A percentile compares a stretch with the other conserved stretches of the same genome.
These are phyloP conservation scores for Himalopsyche japonica DNA, from an alignment of 2,888 invertebrate genomes.

Conservation along the genomic window DNA sequence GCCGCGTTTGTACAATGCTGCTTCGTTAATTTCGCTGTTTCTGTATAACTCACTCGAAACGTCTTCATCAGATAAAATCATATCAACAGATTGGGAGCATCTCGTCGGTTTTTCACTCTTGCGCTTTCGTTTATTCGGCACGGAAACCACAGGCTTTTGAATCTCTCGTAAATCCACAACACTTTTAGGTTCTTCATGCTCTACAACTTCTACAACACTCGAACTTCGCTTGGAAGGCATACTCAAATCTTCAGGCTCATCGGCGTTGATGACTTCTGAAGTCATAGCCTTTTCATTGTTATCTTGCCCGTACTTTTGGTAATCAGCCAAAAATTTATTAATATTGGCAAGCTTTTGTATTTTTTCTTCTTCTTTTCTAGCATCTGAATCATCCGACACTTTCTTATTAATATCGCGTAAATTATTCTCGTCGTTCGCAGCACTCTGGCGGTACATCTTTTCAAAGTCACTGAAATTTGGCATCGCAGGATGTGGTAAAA, in stretches of 20 bases:
- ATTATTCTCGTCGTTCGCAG: conserved; percentile 51
- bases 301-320: conserved; percentile 39
- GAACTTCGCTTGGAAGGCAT: conserved; percentile 66
- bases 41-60: conserved; percentile 45
- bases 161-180: conserved; percentile 55
- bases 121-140: conserved; percentile 74
- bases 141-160: conserved; percentile 53
- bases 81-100: conserved; percentile 65
- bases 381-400: conserved; percentile 26
- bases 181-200: conserved; percentile 62
- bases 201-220: conserved; percentile 61
- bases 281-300: conserved; percentile 19
- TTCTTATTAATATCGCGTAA: conserved; percentile 41
- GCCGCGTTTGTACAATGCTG: conserved; percentile 3
- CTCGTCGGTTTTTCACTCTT: conserved; percentile 82
- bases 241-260: conserved; percentile 72
- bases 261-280: conserved; percentile 45
- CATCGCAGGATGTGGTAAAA: conserved; percentile 55
- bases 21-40: conserved; percentile 21
- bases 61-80: conserved; percentile 57
- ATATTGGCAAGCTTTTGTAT: conserved; percentile 39
- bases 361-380: conserved; percentile 39
- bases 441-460: conserved; percentile 58
- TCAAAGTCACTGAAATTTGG: conserved; percentile 61
- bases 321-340: conserved; percentile 39